These are phyloP conservation scores for Danaus plexippus DNA, from an alignment of 1,140 invertebrate genomes.

Conservation along the genomic window DNA sequence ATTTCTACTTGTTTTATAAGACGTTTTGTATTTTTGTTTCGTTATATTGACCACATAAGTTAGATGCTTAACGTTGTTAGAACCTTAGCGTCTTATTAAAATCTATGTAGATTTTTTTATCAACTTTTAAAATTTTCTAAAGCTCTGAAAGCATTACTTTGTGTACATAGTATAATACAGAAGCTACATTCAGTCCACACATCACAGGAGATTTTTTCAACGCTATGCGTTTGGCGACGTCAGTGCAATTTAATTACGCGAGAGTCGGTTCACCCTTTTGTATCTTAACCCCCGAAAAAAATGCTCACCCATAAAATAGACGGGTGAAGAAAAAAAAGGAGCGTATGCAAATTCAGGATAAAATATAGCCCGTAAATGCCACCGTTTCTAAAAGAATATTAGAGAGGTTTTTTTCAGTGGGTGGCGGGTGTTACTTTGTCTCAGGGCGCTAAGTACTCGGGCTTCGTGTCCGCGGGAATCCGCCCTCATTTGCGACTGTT, in stretches of 20 bases:
- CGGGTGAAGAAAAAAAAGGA: constrained; percentile 69
- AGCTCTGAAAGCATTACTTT: too few species aligned
- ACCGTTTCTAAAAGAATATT: constrained; percentile 74
- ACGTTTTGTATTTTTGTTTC: too few species aligned
- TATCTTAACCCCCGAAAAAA: constrained; percentile 72
- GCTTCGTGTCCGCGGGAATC: constrained; percentile 59
- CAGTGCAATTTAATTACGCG: constrained; percentile 72
- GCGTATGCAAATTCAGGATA: constrained; percentile 74
- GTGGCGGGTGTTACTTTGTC: constrained; percentile 69
- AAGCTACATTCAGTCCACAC: too few species aligned
- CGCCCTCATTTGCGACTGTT: constrained; percentile 65
- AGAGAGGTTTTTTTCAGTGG: constrained; percentile 73
- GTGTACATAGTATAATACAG: too few species aligned
- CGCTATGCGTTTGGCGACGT: not conserved
- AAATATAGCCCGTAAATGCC: constrained; percentile 75
- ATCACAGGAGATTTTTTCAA: too few species aligned
- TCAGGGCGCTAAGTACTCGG: constrained; percentile 64
- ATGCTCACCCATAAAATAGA: constrained; percentile 71
- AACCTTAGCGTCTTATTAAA: too few species aligned
- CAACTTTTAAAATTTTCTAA: too few species aligned
- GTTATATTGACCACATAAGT: too few species aligned
- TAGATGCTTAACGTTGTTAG: too few species aligned
- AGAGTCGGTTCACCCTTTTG: constrained; percentile 71
- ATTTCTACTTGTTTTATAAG: too few species aligned
- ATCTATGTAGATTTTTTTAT: too few species aligned